Conservation (phyloP, 2,113 vertebrate species). For the Ptyas mucosa region DNA sequence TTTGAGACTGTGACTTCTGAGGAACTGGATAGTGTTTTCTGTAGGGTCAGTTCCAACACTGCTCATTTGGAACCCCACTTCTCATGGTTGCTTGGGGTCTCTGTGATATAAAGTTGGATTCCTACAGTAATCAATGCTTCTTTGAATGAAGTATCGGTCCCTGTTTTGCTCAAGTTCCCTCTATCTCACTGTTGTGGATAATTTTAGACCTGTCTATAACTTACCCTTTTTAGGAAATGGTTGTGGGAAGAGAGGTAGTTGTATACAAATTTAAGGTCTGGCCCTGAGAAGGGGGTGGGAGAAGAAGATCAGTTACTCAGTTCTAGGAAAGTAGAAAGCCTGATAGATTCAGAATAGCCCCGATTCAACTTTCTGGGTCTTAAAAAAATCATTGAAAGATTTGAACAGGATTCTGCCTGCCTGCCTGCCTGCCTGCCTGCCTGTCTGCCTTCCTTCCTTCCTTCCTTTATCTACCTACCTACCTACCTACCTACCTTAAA, state of each 20-base stretch:
- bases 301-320: background rate
- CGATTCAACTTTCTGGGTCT: background rate
- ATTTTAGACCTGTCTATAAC: background rate
- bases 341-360: background rate
- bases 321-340: background rate
- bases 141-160: background rate
- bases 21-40: background rate
- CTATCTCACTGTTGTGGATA: background rate
- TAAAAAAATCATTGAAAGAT: background rate
- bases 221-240: background rate
- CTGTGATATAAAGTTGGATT: background rate
- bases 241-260: background rate
- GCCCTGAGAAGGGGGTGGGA: background rate
- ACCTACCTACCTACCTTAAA: background rate
- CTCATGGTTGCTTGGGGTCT: background rate
- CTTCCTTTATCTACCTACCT: too few species aligned
- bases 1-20: background rate
- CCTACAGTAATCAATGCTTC: background rate
- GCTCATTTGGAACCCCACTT: background rate
- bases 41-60: background rate
- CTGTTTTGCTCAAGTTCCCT: background rate
- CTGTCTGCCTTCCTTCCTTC: too few species aligned
- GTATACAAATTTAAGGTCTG: background rate
- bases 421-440: too few species aligned
- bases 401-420: background rate